Base-by-base conservation (phyloP, 2,113 vertebrate species). In the Sylvicapra grimmia region DNA sequence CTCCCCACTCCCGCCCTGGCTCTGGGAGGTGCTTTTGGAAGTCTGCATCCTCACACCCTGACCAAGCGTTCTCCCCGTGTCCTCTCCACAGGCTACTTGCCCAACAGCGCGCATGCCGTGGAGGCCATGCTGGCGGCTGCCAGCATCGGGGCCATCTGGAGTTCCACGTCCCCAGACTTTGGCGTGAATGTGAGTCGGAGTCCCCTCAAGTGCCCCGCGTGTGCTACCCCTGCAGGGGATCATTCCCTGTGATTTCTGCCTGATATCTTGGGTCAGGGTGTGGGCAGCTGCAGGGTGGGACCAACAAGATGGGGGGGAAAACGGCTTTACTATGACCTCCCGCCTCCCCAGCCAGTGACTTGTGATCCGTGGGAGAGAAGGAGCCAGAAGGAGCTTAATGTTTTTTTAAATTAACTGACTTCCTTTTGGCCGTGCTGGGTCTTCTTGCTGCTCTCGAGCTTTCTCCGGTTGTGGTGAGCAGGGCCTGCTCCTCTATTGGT, bases 91-190 rank as follows among this genome's bases (percentile, higher is more conserved):
- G 99, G 99, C 36, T 99, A 99, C 97, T 96, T 99, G 6, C 99
- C 99, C 83, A 99, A 99, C 87, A 97, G 99, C 0, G 97, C 99
- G 23, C 99, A 99, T 0, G 99, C 99, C 0, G 99, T 99, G 92
- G 99, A 99, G 89, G 99, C 99, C 8, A 99, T 99, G 99, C 98
- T 99, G 90, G 99, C 99, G 0, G 98, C 99, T 0, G 99, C 99
- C 0, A 99, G 99, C 97, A 99, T 99, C 0, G 99, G 99, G 1
- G 99, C 99, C 31, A 99, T 99, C 98, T 99, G 99, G 99, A 99
- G 99, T 65, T 99, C 99, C 63, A 99, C 99, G 0, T 99, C 99
- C 6, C 99, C 99, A 0, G 99, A 99, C 97, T 99, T 99, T 19
- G 99, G 99, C 16, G 99, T 99, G 89, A 99, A 99, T 0, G 99